These are phyloP conservation scores for Papilio polytes DNA, from an alignment of 1,140 invertebrate genomes.

Conservation along the genomic window DNA sequence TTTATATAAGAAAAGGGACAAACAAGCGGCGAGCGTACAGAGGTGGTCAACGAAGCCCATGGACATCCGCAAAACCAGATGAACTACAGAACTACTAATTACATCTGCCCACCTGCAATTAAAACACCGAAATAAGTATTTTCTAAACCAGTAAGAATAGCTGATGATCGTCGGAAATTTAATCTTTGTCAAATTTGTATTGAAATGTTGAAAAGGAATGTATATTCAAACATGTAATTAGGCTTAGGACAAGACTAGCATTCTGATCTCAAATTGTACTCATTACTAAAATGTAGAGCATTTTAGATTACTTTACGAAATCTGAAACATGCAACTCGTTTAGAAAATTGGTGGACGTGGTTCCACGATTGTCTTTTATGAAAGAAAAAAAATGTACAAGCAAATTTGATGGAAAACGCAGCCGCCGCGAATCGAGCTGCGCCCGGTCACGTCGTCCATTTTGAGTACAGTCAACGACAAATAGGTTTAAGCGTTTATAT, in stretches of 20 bases:
- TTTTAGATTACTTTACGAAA: slow-evolving; percentile 25
- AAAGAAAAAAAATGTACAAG: slow-evolving; percentile 20
- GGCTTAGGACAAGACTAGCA: background rate
- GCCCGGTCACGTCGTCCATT: slow-evolving; percentile 28
- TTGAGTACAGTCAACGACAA: background rate
- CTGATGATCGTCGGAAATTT: too few species aligned
- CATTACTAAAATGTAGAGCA: slow-evolving; percentile 12
- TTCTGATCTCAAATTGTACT: background rate
- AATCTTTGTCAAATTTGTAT: too few species aligned
- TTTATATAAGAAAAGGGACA: too few species aligned
- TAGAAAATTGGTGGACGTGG: slow-evolving; percentile 30
- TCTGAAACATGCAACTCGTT: slow-evolving; percentile 17
- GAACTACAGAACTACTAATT: too few species aligned
- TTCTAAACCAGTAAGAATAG: too few species aligned
- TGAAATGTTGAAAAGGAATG: too few species aligned
- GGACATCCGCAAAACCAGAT: too few species aligned
- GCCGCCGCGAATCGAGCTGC: background rate
- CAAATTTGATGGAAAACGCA: slow-evolving; percentile 25
- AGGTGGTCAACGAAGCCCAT: too few species aligned
- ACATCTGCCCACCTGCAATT: too few species aligned
- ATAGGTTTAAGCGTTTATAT: background rate
- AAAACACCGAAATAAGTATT: too few species aligned
- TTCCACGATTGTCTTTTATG: slow-evolving; percentile 13
- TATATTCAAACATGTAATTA: too few species aligned
- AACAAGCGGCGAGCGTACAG: too few species aligned